Base-by-base conservation (phyloP, 1,140 invertebrate genomes). In the Acromyrmex charruanus region DNA sequence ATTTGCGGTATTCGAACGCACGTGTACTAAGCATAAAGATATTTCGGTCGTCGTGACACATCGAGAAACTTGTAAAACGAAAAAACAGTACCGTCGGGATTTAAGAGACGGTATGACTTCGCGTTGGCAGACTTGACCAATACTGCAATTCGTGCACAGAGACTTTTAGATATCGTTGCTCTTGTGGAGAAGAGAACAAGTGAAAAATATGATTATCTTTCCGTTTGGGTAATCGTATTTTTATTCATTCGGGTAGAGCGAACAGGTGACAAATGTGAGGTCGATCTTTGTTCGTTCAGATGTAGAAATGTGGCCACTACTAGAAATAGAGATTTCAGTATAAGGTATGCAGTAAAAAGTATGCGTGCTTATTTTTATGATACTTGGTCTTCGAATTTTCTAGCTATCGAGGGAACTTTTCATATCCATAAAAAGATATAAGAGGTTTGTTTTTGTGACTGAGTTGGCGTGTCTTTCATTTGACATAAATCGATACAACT, bases 41-140 rank as follows among this genome's bases (percentile, higher is more conserved):
- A 92, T 92, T 92, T 92, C 86, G 84, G 92, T 92, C 87, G 58
- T 18, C 39, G 58, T 89, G 90, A 89, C 88, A 92, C 86, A 88
- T 85, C 68, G 18, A 61, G 7, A 10, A 31, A 58, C 25, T 59
- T 59, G 51, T 66, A 49, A 86, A 69, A 51, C 86, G 69, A 86
- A 82, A 74, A 84, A 85, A 85, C 74, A 86, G 44, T 74, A 86
- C 90, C 87, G 59, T 21, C 44, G 25, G 77, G 77, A 12, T 66
- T 77, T 71, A 81, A 90, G 87, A 88, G 89, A 92, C 91, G 80
- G 86, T 58, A 74, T 86, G 89, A 88, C 86, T 89, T 89, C 44
- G 31, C 77, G 65, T 58, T 88, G 81, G 63, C 71, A 68, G 44
- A 71, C 12, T 6, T 49, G 12, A 66, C n/a, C 55, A 55, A 51